Conservation (phyloP, 2,113 vertebrate genomes). For the Thinocorus orbignyianus region DNA sequence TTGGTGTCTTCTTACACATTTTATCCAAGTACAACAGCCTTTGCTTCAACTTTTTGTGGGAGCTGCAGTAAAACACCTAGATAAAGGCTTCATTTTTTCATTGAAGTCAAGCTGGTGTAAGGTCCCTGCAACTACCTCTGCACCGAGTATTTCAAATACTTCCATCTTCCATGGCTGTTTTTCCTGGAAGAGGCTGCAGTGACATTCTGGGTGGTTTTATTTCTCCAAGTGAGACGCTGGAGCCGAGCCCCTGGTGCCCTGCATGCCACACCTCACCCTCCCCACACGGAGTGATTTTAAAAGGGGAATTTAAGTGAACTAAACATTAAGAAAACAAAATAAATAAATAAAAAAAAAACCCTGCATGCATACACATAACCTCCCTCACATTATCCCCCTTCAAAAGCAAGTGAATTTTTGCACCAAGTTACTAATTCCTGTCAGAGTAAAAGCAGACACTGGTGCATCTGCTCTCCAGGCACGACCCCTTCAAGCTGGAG, state of each 20-base stretch:
- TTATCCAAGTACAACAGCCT: neutral
- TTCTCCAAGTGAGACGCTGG: neutral
- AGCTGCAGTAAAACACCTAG: neutral
- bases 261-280: neutral
- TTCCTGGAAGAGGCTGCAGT: neutral
- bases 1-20: neutral
- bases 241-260: neutral
- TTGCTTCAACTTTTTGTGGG: neutral
- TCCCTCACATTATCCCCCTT: neutral
- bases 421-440: neutral
- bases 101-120: neutral
- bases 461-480: neutral
- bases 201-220: neutral
- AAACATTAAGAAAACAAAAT: neutral
- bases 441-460: neutral
- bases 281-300: rapidly evolving
- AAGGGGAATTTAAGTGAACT: neutral
- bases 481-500: rapidly evolving
- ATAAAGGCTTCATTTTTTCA: neutral
- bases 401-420: neutral
- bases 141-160: neutral
- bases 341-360: neutral
- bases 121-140: neutral
- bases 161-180: neutral
- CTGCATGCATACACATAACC: rapidly evolving